Conservation (phyloP, 2,797 vertebrate genomes). For the Enteromius radiatus region DNA sequence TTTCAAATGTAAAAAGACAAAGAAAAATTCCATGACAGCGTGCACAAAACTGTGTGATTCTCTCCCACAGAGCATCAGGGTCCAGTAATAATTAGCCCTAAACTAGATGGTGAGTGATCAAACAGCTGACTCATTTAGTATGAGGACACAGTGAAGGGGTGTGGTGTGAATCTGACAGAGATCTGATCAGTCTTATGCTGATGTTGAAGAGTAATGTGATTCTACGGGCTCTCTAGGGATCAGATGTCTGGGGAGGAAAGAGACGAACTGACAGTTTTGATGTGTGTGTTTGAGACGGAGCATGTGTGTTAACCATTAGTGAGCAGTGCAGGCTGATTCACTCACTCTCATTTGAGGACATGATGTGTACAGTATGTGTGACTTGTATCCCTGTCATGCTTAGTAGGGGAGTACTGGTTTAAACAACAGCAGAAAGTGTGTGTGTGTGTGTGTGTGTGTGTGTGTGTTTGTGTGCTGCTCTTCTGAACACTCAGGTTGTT, state of each 20-base stretch:
- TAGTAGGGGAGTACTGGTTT: constrained; percentile 12
- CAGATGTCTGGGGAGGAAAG: background rate
- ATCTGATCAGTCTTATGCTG: constrained; percentile 17
- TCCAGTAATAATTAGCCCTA: background rate
- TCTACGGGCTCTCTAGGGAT: constrained; percentile 12
- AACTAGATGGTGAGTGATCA: background rate
- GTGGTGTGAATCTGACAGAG: background rate
- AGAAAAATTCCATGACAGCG: background rate
- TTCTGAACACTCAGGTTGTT: background rate
- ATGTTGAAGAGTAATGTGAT: constrained; percentile 14
- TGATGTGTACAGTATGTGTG: constrained; percentile 16
- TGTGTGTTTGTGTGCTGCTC: background rate
- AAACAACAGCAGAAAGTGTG: background rate
- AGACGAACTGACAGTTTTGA: background rate
- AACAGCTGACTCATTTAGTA: constrained; percentile 8
- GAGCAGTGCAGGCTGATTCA: constrained; percentile 34
- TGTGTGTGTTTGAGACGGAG: constrained; percentile 1
- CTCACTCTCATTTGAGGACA: constrained; percentile 12
- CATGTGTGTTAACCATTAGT: constrained; percentile 44
- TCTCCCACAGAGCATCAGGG: background rate
- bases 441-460: too few species aligned
- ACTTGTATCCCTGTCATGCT: constrained; percentile 31
- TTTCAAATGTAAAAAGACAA: background rate
- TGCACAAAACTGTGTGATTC: background rate
- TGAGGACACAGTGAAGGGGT: constrained; percentile 12